phyloP scores from a whole-genome alignment of 2,797 vertebrate genomes.

The Ficedula albicollis region DNA sequence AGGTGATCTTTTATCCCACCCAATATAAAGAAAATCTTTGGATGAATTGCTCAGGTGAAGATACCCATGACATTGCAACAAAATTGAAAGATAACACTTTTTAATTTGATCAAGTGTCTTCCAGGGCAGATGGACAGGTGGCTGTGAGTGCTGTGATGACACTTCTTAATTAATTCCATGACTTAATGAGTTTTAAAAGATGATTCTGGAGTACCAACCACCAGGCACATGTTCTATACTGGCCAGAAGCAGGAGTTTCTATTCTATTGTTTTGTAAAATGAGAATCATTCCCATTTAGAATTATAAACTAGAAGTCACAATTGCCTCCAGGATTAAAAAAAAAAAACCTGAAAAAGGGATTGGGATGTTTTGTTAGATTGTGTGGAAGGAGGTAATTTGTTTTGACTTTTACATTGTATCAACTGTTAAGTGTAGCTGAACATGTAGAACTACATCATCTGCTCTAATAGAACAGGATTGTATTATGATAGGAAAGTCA shows the following conservation, averaged over 20 bases:
- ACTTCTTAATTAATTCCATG: background rate
- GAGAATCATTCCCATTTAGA: background rate
- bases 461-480: background rate
- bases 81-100: background rate
- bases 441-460: background rate
- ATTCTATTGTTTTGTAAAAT: background rate
- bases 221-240: background rate
- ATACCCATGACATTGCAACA: background rate
- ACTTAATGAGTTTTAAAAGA: background rate
- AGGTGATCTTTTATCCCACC: background rate
- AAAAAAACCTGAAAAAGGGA: background rate
- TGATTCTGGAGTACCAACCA: background rate
- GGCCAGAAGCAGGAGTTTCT: background rate
- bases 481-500: slow-evolving; percentile 45
- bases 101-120: background rate
- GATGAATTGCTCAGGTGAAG: background rate
- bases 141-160: background rate
- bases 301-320: background rate
- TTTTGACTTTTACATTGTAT: slow-evolving; percentile 39
- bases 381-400: slow-evolving; percentile 21
- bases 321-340: slow-evolving; percentile 1
- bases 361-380: slow-evolving; percentile 13
- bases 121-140: background rate
- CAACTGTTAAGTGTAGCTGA: background rate
- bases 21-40: background rate